phyloP scores from a whole-genome alignment of 1,140 invertebrate species.

The Trachymyrmex cornetzi region DNA sequence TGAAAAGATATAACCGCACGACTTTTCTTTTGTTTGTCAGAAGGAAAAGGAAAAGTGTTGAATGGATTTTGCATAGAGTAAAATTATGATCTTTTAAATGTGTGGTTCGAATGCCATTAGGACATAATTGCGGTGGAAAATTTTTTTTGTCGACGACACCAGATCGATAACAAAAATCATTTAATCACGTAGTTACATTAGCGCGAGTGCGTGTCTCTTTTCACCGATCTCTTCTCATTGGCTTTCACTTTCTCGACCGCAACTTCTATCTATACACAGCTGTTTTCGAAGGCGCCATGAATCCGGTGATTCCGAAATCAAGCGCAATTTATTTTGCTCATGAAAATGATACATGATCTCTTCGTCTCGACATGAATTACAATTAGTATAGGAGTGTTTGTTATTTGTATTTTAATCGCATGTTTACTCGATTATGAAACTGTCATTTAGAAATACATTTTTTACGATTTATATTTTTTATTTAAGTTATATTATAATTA shows the following conservation, averaged over 20 bases:
- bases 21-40: background rate
- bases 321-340: background rate
- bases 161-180: background rate
- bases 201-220: slow-evolving; percentile 14
- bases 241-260: slow-evolving; percentile 37
- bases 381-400: background rate
- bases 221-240: slow-evolving; percentile 10
- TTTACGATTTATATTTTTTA: too few relatives aligned
- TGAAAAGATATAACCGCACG: too few relatives aligned
- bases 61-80: background rate
- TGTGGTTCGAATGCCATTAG: too few relatives aligned
- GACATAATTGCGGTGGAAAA: background rate
- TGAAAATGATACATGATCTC: background rate
- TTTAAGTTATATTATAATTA: too few relatives aligned
- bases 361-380: background rate
- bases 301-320: background rate
- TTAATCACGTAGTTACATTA: background rate
- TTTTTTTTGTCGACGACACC: background rate
- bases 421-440: too few relatives aligned
- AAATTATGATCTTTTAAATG: background rate
- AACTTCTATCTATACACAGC: background rate
- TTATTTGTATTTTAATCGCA: too few relatives aligned
- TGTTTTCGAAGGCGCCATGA: background rate
- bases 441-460: too few relatives aligned
- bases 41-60: background rate